These are phyloP conservation scores for Hymenochirus boettgeri DNA, from an alignment of 2,113 vertebrate genomes.

Conservation along the genomic window DNA sequence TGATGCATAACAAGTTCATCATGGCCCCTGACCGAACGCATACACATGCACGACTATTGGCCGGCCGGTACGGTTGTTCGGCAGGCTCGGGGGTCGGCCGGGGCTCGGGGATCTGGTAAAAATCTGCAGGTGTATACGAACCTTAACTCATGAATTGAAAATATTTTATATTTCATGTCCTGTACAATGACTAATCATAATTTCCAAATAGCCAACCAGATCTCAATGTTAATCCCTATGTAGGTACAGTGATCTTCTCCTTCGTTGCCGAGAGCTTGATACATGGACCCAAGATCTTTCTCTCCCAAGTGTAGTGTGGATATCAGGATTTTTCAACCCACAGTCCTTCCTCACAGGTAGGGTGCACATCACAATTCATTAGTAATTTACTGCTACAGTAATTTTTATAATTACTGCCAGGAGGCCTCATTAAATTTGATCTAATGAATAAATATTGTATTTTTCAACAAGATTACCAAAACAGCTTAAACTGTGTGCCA, in stretches of 20 bases:
- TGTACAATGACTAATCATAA: too few relatives aligned
- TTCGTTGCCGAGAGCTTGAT: conserved; percentile 69
- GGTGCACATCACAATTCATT: conserved; percentile 85
- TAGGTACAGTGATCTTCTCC: conserved; percentile 68
- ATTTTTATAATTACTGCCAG: conserved; percentile 99
- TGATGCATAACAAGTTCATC: too few relatives aligned
- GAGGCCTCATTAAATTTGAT: conserved; percentile 99
- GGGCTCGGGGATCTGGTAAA: too few relatives aligned
- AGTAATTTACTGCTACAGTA: conserved; percentile 99
- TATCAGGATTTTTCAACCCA: conserved; percentile 89
- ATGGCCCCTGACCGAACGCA: too few relatives aligned
- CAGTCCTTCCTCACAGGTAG: conserved; percentile 96
- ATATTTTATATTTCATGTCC: too few relatives aligned
- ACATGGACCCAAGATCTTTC: conserved; percentile 76
- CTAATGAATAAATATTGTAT: conserved; percentile 99
- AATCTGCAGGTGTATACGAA: too few relatives aligned
- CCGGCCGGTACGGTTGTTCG: too few relatives aligned
- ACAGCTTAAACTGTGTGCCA: conserved; percentile 98
- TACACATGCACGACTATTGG: too few relatives aligned
- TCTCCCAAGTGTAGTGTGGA: conserved; percentile 82
- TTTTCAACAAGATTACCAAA: conserved; percentile 99
- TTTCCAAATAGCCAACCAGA: background rate
- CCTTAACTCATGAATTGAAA: too few relatives aligned
- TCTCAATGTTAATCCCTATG: conserved; percentile 49
- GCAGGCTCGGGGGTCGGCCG: too few relatives aligned